phyloP scores from a whole-genome alignment of 2,113 vertebrate genomes.

The Acrocephalus kingi region DNA sequence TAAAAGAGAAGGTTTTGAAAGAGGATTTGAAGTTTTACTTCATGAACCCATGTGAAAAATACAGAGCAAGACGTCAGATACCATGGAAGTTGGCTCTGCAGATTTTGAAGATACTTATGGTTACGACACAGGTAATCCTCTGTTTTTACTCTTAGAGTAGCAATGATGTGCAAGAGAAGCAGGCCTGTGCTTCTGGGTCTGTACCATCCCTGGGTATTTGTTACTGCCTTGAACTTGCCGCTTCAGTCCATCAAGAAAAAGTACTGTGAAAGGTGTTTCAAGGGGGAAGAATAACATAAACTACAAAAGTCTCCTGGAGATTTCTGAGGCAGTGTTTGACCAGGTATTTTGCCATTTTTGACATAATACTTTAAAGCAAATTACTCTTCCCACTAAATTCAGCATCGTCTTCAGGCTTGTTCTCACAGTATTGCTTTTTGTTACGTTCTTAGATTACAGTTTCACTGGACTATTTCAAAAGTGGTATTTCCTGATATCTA shows the following conservation, averaged over 20 bases:
- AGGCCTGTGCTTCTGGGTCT: background rate
- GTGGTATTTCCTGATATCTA: background rate
- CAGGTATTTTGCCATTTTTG: background rate
- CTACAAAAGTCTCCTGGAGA: background rate
- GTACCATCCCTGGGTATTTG: background rate
- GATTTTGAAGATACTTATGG: slow-evolving; percentile 95
- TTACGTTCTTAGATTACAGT: background rate
- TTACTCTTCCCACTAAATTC: background rate
- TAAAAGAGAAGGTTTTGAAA: slow-evolving; percentile 79
- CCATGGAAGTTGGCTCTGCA: slow-evolving; percentile 96
- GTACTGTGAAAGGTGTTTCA: background rate
- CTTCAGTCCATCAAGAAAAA: background rate
- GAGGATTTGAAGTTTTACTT: slow-evolving; percentile 95
- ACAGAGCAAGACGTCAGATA: slow-evolving; percentile 84
- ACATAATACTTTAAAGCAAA: background rate
- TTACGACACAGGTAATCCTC: slow-evolving; percentile 89
- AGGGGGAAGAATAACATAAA: background rate
- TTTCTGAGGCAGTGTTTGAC: background rate
- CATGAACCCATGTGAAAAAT: slow-evolving; percentile 99
- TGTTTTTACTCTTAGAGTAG: background rate
- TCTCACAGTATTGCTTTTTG: background rate
- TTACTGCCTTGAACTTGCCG: background rate
- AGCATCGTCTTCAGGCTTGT: background rate
- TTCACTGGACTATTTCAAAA: background rate
- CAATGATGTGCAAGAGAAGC: background rate